Evolutionary conservation across 2,888 invertebrate species (phyloP).

Genomic region (Crioceris asparagi): DNA sequence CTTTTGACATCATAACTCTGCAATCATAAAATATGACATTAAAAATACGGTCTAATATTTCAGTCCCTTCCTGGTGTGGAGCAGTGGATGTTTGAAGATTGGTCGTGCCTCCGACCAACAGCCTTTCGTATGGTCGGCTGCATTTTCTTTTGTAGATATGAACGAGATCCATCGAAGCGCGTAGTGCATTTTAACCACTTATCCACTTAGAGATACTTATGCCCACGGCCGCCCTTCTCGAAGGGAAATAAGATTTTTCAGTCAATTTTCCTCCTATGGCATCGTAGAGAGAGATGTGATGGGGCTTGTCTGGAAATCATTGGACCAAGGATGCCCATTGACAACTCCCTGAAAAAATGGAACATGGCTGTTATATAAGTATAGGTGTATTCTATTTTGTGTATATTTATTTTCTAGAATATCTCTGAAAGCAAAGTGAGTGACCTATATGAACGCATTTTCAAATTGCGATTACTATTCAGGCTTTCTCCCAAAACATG

Average conservation of each 20-base stretch:
- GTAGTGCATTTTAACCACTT: conserved; percentile 37
- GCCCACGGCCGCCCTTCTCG: conserved; percentile 10
- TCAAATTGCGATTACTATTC: no score
- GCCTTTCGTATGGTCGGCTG: conserved; percentile 25
- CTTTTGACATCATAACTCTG: conserved; percentile 34
- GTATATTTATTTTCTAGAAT: no score
- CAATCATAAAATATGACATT: conserved; percentile 36
- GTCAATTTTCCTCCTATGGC: conserved; percentile 12
- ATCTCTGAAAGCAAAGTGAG: no score
- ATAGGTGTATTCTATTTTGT: no score
- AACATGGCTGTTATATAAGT: no score
- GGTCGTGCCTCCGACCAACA: conserved; percentile 10
- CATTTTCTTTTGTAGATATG: conserved; percentile 34
- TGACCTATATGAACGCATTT: no score
- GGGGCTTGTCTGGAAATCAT: no score
- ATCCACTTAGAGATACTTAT: conserved; percentile 22
- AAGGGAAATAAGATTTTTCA: conserved; percentile 17
- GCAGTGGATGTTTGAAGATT: conserved; percentile 13
- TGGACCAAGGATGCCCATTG: no score
- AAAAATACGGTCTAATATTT: conserved; percentile 36
- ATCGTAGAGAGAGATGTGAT: not conserved
- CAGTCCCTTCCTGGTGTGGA: conserved; percentile 26
- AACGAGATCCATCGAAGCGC: conserved; percentile 36
- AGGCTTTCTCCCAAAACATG: no score
- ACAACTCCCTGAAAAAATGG: no score